A percentile compares a stretch with the other conserved stretches of the same genome.
Evolutionary conservation across 2,113 vertebrate species (phyloP).

Genomic region (Agelaius tricolor): DNA sequence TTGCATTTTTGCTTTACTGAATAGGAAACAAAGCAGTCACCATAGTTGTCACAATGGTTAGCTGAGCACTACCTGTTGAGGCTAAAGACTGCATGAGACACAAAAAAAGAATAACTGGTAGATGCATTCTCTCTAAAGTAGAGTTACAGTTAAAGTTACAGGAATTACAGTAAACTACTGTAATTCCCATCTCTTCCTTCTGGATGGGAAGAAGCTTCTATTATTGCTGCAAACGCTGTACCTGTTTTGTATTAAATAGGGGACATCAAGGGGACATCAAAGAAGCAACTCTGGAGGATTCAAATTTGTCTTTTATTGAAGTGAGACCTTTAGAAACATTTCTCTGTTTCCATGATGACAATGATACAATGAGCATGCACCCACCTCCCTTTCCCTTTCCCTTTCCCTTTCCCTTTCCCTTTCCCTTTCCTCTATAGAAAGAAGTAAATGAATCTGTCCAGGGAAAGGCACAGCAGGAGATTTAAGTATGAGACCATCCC

Average conservation of each 20-base stretch:
- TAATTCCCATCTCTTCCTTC: no score
- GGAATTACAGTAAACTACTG: no score
- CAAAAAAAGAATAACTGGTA: neutral
- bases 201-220: neutral
- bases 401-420: no score
- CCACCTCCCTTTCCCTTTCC: neutral
- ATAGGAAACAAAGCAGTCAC: neutral
- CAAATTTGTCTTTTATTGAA: neutral
- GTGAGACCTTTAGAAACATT: neutral
- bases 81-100: neutral
- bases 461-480: slow-evolving; percentile 1
- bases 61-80: neutral
- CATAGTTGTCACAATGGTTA: neutral
- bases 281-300: neutral
- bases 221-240: neutral
- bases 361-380: neutral
- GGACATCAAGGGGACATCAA: neutral
- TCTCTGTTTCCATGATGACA: neutral
- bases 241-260: neutral
- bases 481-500: slow-evolving; percentile 18
- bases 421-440: neutral
- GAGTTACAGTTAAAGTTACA: neutral
- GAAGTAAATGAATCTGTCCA: neutral
- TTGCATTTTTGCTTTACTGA: neutral
- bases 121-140: neutral